These are phyloP conservation scores for Lasioglossum marginatum DNA, from an alignment of 2,888 invertebrate species.

Conservation along the genomic window DNA sequence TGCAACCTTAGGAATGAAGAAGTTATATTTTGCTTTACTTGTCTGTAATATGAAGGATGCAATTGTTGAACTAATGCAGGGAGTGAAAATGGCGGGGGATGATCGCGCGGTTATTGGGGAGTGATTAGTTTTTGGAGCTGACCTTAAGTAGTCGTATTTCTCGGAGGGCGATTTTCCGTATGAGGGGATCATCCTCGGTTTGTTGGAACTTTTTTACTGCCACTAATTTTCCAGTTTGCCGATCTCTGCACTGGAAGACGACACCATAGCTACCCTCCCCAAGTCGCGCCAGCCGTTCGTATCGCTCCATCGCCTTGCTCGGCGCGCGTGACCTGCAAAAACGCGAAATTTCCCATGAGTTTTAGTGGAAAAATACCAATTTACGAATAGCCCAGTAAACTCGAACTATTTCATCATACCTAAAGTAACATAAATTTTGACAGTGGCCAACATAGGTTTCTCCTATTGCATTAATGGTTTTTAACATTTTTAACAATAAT, in stretches of 20 bases:
- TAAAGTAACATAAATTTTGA: neutral
- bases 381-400: neutral
- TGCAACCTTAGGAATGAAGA: neutral
- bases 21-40: neutral
- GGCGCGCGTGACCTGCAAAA: slow-evolving; percentile 91
- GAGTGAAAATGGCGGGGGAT: neutral
- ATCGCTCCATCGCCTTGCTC: slow-evolving; percentile 95
- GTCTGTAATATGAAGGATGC: neutral
- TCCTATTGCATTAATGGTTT: neutral
- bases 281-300: slow-evolving; percentile 96
- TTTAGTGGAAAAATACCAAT: neutral
- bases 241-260: slow-evolving; percentile 98
- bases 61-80: neutral
- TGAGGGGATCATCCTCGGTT: slow-evolving; percentile 98
- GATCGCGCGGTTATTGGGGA: neutral
- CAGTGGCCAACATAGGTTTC: neutral
- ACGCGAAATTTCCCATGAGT: slow-evolving; percentile 16
- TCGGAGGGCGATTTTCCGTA: slow-evolving; percentile 97
- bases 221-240: slow-evolving; percentile 97
- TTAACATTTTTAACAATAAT: neutral
- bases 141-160: slow-evolving; percentile 98
- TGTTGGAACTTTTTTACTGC: slow-evolving; percentile 99
- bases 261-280: slow-evolving; percentile 98
- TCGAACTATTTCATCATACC: neutral
- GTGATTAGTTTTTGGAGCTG: slow-evolving; percentile 17